phyloP scores from a whole-genome alignment of 2,888 invertebrate species.

The Apamea anceps region DNA sequence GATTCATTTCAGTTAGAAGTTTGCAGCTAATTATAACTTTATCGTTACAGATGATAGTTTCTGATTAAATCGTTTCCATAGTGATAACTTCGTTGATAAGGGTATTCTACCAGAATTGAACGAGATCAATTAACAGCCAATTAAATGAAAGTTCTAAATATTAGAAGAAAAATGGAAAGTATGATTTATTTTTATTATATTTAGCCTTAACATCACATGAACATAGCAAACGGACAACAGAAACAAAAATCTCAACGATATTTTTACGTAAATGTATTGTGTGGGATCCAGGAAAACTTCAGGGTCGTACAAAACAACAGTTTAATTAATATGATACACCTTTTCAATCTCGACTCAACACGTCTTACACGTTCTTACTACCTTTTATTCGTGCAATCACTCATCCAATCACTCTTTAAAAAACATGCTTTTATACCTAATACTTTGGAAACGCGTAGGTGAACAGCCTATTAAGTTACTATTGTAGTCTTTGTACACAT shows the following conservation, averaged over 20 bases:
- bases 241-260: neutral
- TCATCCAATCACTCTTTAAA: too few species aligned
- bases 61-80: constrained; percentile 37
- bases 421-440: too few species aligned
- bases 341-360: too few species aligned
- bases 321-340: too few species aligned
- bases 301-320: too few species aligned
- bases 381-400: too few species aligned
- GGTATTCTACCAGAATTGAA: constrained; percentile 4
- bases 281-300: too few species aligned
- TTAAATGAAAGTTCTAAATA: neutral
- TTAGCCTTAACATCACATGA: neutral
- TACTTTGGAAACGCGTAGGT: too few species aligned
- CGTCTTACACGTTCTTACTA: too few species aligned
- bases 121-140: neutral
- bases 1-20: constrained; percentile 58
- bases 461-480: too few species aligned
- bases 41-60: constrained; percentile 37
- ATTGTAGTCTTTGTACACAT: too few species aligned
- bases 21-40: constrained; percentile 55
- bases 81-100: constrained; percentile 30
- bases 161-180: neutral
- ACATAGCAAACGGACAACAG: neutral
- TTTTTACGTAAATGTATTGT: neutral
- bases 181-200: neutral